phyloP scores from a whole-genome alignment of 2,113 vertebrate species.

The Lanius ludovicianus region DNA sequence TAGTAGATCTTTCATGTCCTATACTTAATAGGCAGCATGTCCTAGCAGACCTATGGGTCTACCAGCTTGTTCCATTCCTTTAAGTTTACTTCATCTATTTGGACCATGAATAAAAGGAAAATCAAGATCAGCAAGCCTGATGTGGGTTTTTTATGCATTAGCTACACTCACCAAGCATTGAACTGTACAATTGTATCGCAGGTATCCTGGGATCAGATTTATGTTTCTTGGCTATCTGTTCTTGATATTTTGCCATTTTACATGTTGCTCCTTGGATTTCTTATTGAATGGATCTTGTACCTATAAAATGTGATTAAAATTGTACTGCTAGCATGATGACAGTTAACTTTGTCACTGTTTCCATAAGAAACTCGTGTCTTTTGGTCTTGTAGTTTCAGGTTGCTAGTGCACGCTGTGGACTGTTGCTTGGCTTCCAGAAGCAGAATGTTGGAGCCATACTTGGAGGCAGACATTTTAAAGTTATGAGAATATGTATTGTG shows the following conservation, averaged over 20 bases:
- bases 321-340: not conserved
- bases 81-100: constrained; percentile 6
- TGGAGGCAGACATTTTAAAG: not conserved
- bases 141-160: not conserved
- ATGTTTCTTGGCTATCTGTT: constrained; percentile 35
- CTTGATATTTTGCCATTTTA: constrained; percentile 34
- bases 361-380: not conserved
- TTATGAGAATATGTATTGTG: not conserved
- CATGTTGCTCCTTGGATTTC: constrained; percentile 7
- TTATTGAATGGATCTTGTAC: not conserved
- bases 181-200: not conserved
- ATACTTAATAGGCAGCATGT: not conserved
- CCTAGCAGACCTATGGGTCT: not conserved
- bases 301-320: constrained; percentile 36
- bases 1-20: not conserved
- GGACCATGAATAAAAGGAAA: constrained; percentile 39
- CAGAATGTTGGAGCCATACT: not conserved
- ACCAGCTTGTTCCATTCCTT: not conserved
- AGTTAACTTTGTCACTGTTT: constrained; percentile 44
- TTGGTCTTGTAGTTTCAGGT: not conserved
- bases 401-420: not conserved
- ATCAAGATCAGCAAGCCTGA: not conserved
- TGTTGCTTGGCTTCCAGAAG: not conserved
- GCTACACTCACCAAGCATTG: not conserved
- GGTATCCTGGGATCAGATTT: constrained; percentile 25